Conservation (phyloP, 2,888 invertebrate species). For the Melinaea menophilus region DNA sequence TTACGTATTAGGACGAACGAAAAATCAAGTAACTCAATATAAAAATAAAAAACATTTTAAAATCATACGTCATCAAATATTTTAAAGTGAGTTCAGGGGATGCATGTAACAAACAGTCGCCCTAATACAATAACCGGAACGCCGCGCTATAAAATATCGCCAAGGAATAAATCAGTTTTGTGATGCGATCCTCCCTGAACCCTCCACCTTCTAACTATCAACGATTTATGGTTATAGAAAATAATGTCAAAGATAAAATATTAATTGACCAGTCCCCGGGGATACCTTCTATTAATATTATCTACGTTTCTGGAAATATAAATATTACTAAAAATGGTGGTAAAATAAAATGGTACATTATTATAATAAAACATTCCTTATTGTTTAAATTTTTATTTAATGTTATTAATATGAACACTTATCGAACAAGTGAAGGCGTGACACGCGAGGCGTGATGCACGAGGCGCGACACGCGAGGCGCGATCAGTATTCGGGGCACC, state of each 20-base stretch:
- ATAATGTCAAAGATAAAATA: conserved; percentile 69
- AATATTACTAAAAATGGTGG: no score
- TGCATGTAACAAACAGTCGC: conserved; percentile 73
- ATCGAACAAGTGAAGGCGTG: conserved; percentile 15
- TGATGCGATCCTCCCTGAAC: conserved; percentile 50
- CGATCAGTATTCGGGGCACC: conserved; percentile 57
- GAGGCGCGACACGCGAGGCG: conserved; percentile 36
- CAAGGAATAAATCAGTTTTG: conserved; percentile 80
- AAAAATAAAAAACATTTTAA: neutral
- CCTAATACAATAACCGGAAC: conserved; percentile 83
- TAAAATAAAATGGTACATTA: no score
- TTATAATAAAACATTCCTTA: no score
- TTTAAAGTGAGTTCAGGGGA: conserved; percentile 29
- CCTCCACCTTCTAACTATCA: conserved; percentile 59
- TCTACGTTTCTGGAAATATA: neutral
- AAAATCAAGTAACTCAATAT: neutral
- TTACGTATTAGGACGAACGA: no score
- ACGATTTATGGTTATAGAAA: conserved; percentile 69
- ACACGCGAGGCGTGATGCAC: conserved; percentile 24
- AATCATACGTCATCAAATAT: neutral
- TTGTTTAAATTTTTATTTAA: neutral
- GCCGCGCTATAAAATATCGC: conserved; percentile 82
- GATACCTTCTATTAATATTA: neutral
- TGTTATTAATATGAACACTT: neutral
- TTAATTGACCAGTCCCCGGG: conserved; percentile 48